These are phyloP conservation scores for Euclidia mi DNA, from an alignment of 2,888 invertebrate species.

Conservation along the genomic window DNA sequence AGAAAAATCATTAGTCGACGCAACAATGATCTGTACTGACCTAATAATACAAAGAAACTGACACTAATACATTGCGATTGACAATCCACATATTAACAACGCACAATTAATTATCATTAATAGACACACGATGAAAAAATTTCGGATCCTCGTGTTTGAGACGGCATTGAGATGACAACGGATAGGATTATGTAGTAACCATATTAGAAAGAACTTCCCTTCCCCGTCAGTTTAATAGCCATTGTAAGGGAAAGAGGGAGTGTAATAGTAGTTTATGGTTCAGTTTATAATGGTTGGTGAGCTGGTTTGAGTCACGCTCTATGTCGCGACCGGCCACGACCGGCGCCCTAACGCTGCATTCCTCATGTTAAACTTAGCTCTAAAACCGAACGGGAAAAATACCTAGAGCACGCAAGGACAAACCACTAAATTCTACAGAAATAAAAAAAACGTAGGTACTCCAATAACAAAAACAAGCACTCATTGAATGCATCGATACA, in stretches of 20 bases:
- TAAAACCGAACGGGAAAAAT: conserved; percentile 75
- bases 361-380: conserved; percentile 84
- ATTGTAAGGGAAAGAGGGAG: conserved; percentile 42
- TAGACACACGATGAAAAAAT: conserved; percentile 75
- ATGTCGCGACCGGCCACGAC: conserved; percentile 80
- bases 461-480: conserved; percentile 23
- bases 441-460: conserved; percentile 43
- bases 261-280: conserved; percentile 58
- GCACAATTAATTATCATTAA: conserved; percentile 86
- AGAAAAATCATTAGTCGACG: conserved; percentile 16
- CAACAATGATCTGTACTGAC: conserved; percentile 51
- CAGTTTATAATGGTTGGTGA: conserved; percentile 62
- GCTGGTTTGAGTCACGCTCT: conserved; percentile 77
- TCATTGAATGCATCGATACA: conserved; percentile 28
- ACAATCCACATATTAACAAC: conserved; percentile 80
- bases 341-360: conserved; percentile 79
- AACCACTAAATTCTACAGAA: conserved; percentile 62
- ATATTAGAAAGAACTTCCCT: conserved; percentile 58
- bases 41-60: conserved; percentile 70
- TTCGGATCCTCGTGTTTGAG: conserved; percentile 82
- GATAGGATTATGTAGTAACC: conserved; percentile 80
- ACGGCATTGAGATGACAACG: conserved; percentile 89
- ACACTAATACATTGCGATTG: conserved; percentile 84
- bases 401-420: conserved; percentile 76
- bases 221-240: conserved; percentile 43